Evolutionary conservation across 1,140 invertebrate species (phyloP).

Genomic region (Daktulosphaira vitifoliae): DNA sequence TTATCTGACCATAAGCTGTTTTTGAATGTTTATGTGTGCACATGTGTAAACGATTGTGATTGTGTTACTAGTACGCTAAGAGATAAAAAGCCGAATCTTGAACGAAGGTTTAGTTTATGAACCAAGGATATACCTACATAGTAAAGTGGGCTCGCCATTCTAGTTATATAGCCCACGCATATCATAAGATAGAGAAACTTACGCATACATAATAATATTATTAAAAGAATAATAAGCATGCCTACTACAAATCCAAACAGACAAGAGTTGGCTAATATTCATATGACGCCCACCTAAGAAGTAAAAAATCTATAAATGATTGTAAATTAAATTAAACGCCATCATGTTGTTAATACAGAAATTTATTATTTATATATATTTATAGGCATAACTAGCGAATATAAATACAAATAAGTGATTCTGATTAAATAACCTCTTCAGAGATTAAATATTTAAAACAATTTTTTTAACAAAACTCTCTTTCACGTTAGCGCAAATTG

Average conservation of each 20-base stretch:
- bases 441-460: too few species aligned
- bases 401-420: too few species aligned
- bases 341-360: too few species aligned
- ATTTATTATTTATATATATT: too few species aligned
- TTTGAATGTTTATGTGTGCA: background rate
- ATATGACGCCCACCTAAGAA: too few species aligned
- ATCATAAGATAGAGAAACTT: slow-evolving; percentile 27
- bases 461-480: too few species aligned
- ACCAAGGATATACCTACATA: background rate
- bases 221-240: background rate
- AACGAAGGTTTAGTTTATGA: slow-evolving; percentile 15
- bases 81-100: slow-evolving; percentile 10
- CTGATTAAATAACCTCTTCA: too few species aligned
- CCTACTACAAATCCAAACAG: background rate
- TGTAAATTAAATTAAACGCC: too few species aligned
- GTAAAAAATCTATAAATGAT: too few species aligned
- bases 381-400: too few species aligned
- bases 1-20: too few species aligned
- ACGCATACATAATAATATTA: slow-evolving; percentile 8
- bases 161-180: slow-evolving; percentile 23
- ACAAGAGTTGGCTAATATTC: slow-evolving; percentile 26
- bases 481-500: too few species aligned
- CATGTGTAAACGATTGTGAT: slow-evolving; percentile 1
- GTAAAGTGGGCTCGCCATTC: slow-evolving; percentile 25
- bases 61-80: background rate